Evolutionary conservation across 2,888 invertebrate species (phyloP), one percentile per base, ranked within the genome.

Genomic region (Cataglyphis albicans): DNA sequence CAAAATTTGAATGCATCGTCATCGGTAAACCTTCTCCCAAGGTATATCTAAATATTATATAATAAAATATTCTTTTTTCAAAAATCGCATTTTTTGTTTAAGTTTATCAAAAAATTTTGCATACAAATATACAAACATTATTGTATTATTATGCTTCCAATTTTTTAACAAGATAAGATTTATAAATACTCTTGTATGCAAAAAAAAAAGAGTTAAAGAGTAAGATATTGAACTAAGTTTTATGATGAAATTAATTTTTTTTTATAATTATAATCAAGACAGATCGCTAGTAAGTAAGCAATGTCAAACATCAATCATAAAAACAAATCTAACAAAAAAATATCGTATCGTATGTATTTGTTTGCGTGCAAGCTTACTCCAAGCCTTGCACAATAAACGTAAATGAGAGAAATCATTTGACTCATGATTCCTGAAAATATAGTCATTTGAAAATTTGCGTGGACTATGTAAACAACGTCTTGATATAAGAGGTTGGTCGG

Each of bases 1-100:
- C 96, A 18, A 97, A 96, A 92, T 97, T 98, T 93, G 97, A 97
- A 92, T 97, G 97, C 91, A 96, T 97, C 73, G 96, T 97, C 41
- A 94, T 95, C 72, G 98, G 98, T 55, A 96, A 96, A 92, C 98
- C 98, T 3, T 95, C 96, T 5, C 98, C 98, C 0, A 97, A 97
- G 95, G 96, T 97, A 86, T 83, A 25, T 32, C 18, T 35, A 21
- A 48, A 65, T 4, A 0, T 25, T 7, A 15, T 44, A 48, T 1
- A 18, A 32, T 52, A 52, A 52, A 52, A n/a, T 52, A 0, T 52
- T 21, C n/a, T 41, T 29, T 74, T n/a, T 21, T 21, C 12, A 32
- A 67, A 52, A 52, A 67, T 32, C 10, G 18, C 12, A 65, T 25
- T 21, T 44, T 32, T 65, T 10, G 32, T 68, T 29, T 29, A 2